Conservation (phyloP, 2,797 vertebrate genomes). For the Pipistrellus pygmaeus region DNA sequence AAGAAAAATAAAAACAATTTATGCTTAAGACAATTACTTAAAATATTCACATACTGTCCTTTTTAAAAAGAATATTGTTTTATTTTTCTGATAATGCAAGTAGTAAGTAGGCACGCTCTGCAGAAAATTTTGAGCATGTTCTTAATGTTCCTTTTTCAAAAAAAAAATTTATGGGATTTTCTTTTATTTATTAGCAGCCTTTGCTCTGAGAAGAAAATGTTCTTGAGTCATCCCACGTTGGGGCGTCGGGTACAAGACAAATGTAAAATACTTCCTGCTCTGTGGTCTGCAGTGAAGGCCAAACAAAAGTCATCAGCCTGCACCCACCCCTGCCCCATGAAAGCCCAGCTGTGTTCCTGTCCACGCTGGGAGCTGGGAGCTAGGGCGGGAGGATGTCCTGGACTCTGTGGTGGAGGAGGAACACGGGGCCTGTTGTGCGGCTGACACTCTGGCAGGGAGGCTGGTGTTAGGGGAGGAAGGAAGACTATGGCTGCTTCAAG, state of each 20-base stretch:
- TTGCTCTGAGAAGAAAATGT: slow-evolving; percentile 47
- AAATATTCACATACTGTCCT: neutral
- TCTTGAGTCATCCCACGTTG: neutral
- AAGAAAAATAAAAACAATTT: neutral
- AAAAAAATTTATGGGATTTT: neutral
- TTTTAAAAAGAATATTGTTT: neutral
- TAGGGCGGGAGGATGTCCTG: neutral
- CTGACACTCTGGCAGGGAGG: slow-evolving; percentile 46
- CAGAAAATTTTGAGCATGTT: neutral
- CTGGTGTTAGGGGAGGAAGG: slow-evolving; percentile 57
- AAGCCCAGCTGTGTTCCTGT: slow-evolving; percentile 42
- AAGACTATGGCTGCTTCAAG: slow-evolving; percentile 54
- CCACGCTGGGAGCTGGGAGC: neutral
- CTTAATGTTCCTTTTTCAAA: neutral
- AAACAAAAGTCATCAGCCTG: slow-evolving; percentile 56
- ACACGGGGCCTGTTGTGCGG: slow-evolving; percentile 40
- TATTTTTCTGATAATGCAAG: neutral
- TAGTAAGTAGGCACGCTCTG: neutral
- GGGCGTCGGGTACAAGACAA: slow-evolving; percentile 25
- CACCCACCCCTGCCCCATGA: slow-evolving; percentile 16
- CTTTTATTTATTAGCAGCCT: neutral
- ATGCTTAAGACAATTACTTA: neutral
- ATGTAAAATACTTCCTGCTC: slow-evolving; percentile 25
- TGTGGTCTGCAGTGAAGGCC: slow-evolving; percentile 36
- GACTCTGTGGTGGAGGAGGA: neutral